Conservation (phyloP, 2,888 invertebrate species). For the Enchytraeus crypticus region DNA sequence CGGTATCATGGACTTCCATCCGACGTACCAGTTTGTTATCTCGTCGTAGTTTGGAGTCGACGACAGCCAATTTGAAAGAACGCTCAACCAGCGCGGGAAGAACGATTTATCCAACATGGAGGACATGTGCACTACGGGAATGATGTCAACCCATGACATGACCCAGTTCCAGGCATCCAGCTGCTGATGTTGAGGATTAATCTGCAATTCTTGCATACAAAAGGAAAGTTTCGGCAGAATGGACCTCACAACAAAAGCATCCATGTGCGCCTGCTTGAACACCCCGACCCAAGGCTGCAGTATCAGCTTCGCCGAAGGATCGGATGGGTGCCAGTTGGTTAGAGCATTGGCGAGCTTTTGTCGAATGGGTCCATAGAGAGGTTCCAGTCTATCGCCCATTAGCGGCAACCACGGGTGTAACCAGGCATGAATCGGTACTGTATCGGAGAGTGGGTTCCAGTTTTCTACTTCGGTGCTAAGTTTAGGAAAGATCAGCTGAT, state of each 20-base stretch:
- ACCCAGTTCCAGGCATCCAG: slow-evolving; percentile 81
- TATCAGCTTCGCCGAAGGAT: slow-evolving; percentile 82
- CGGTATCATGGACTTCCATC: slow-evolving; percentile 57
- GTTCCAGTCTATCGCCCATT: slow-evolving; percentile 56
- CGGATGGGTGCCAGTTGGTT: slow-evolving; percentile 88
- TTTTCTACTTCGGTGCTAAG: slow-evolving; percentile 61
- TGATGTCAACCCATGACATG: slow-evolving; percentile 80
- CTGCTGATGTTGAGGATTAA: slow-evolving; percentile 46
- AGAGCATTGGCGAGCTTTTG: slow-evolving; percentile 81
- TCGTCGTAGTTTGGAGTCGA: slow-evolving; percentile 80
- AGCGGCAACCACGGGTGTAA: slow-evolving; percentile 89
- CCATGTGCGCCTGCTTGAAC: slow-evolving; percentile 62
- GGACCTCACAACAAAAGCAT: slow-evolving; percentile 72
- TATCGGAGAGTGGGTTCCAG: slow-evolving; percentile 93
- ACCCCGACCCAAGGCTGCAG: slow-evolving; percentile 80
- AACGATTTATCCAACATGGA: slow-evolving; percentile 75
- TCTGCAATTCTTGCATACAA: slow-evolving; percentile 42
- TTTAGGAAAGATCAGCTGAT: slow-evolving; percentile 68
- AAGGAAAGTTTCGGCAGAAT: slow-evolving; percentile 46
- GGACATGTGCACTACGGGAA: slow-evolving; percentile 69
- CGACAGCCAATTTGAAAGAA: slow-evolving; percentile 69
- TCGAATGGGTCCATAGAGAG: slow-evolving; percentile 78
- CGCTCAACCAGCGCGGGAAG: slow-evolving; percentile 64
- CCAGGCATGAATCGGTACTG: slow-evolving; percentile 92
- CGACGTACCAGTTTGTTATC: slow-evolving; percentile 74